These are phyloP conservation scores for Scaeva pyrastri DNA, from an alignment of 2,888 invertebrate species.

Conservation along the genomic window DNA sequence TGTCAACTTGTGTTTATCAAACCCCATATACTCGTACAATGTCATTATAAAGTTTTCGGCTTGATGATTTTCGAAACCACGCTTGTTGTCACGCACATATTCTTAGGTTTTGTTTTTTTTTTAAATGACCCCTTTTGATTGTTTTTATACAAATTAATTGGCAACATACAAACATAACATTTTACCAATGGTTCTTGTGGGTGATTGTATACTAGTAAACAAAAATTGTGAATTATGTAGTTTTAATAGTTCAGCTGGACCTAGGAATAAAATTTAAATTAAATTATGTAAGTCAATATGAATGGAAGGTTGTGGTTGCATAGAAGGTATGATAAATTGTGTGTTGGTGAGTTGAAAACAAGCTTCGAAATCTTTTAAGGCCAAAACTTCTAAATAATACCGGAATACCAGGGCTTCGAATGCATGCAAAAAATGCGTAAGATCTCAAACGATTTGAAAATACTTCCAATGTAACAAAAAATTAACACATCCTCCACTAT, in stretches of 20 bases:
- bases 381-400: too few species aligned
- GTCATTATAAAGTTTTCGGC: slow-evolving; percentile 48
- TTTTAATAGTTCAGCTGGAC: slow-evolving; percentile 31
- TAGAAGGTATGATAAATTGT: too few species aligned
- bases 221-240: slow-evolving; percentile 9
- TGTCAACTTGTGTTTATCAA: slow-evolving; percentile 31
- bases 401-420: too few species aligned
- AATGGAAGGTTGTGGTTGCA: neutral
- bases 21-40: slow-evolving; percentile 26
- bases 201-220: neutral
- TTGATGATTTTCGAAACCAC: slow-evolving; percentile 49
- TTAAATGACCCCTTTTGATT: slow-evolving; percentile 14
- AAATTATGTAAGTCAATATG: neutral
- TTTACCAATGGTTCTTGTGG: slow-evolving; percentile 16
- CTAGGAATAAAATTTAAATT: neutral
- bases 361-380: too few species aligned
- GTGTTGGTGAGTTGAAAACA: too few species aligned
- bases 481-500: neutral
- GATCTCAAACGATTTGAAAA: too few species aligned
- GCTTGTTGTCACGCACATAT: slow-evolving; percentile 58
- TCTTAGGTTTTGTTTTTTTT: slow-evolving; percentile 15
- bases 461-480: neutral
- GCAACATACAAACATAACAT: neutral
- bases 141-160: slow-evolving; percentile 52
- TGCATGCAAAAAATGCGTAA: too few species aligned